These are phyloP conservation scores for Microcebus tavaratra DNA, from an alignment of 2,113 vertebrate species.

Conservation along the genomic window DNA sequence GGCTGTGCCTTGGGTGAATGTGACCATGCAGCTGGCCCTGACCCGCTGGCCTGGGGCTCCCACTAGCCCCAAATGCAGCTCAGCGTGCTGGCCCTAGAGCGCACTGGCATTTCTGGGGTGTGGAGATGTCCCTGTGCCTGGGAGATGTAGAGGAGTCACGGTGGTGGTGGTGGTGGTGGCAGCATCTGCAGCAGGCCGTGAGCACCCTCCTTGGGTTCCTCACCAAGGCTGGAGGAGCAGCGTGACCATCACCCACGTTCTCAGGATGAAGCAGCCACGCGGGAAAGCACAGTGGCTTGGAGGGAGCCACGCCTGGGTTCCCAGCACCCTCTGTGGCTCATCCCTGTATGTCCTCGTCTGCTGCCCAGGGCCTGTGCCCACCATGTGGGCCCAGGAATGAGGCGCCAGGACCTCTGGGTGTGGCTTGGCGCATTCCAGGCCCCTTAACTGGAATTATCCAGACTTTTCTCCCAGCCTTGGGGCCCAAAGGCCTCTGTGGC, in stretches of 20 bases:
- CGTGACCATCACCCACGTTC: neutral
- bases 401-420: neutral
- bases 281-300: neutral
- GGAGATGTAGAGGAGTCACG: neutral
- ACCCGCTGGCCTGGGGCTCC: neutral
- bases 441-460: neutral
- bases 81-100: neutral
- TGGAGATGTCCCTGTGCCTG: neutral
- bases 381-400: neutral
- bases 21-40: neutral
- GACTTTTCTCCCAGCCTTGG: neutral
- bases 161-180: neutral
- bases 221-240: neutral
- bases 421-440: neutral
- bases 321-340: neutral
- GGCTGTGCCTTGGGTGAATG: neutral
- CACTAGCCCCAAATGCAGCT: neutral
- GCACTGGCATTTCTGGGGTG: neutral
- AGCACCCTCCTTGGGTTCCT: neutral
- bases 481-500: neutral
- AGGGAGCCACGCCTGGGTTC: neutral
- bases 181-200: neutral
- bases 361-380: neutral
- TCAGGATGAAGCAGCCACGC: neutral
- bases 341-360: neutral